Evolutionary conservation across 35 echinoderm and acorn worm species (phyloP).

Genomic region (Acanthaster planci): DNA sequence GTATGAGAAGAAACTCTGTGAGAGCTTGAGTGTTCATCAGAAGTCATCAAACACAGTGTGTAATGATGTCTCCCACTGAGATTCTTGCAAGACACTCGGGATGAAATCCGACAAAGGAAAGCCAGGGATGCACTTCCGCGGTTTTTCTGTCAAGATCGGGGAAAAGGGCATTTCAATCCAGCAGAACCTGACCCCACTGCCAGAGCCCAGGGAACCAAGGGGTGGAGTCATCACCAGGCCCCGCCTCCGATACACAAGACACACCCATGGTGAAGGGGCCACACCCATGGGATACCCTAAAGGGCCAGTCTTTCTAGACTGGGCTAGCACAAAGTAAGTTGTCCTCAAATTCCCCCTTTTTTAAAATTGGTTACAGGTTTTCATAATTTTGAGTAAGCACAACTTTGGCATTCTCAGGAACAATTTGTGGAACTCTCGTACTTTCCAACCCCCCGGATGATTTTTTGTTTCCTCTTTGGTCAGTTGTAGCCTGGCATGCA

Average conservation of each 20-base stretch:
- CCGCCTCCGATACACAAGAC: background rate
- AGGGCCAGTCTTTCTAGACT: background rate
- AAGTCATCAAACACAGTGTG: too few species aligned
- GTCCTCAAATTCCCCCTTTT: background rate
- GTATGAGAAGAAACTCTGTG: too few species aligned
- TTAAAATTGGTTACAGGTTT: too few species aligned
- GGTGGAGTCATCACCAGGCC: background rate
- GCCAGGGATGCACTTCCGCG: background rate
- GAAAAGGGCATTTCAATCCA: constrained; percentile 3
- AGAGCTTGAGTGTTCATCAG: too few species aligned
- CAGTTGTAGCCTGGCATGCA: too few species aligned
- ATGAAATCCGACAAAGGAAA: background rate
- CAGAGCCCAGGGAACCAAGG: background rate
- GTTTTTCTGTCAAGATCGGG: background rate
- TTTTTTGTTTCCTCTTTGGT: too few species aligned
- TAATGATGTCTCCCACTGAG: too few species aligned
- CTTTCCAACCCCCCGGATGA: too few species aligned
- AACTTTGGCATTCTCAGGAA: too few species aligned
- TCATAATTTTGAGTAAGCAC: too few species aligned
- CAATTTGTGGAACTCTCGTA: too few species aligned
- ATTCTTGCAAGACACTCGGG: background rate
- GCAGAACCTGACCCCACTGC: background rate
- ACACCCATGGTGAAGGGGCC: background rate
- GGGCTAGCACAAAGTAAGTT: background rate
- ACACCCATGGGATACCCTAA: constrained; percentile 4